phyloP scores from a whole-genome alignment of 2,888 invertebrate genomes.

The Lochmaea crataegi region DNA sequence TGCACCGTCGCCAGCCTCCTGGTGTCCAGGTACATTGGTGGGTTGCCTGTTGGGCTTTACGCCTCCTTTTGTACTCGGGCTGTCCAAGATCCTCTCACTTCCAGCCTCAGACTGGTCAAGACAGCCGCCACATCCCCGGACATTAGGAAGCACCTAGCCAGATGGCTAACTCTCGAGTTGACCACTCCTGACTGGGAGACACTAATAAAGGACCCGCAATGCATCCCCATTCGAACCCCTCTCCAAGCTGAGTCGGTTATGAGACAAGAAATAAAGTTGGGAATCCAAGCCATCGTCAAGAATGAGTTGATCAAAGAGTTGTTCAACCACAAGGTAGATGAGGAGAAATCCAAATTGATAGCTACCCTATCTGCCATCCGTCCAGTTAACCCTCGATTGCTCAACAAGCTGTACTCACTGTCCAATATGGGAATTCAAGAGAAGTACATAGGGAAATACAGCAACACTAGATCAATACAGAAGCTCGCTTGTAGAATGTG shows the following conservation, averaged over 20 bases:
- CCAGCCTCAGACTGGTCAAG: neutral
- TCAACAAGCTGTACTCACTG: too few relatives aligned
- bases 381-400: neutral
- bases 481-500: too few relatives aligned
- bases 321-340: neutral
- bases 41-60: neutral
- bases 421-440: too few relatives aligned
- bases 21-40: neutral
- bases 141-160: neutral
- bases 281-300: neutral
- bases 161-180: neutral
- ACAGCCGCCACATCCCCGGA: neutral
- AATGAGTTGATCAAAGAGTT: neutral
- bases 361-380: neutral
- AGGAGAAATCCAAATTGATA: neutral
- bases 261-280: neutral
- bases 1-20: neutral
- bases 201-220: neutral
- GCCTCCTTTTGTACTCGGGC: neutral
- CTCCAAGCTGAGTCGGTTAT: neutral
- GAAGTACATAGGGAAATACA: too few relatives aligned
- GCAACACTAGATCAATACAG: too few relatives aligned
- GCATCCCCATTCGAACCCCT: neutral
- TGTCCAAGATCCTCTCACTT: neutral
- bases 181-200: neutral